phyloP scores from a whole-genome alignment of 37 sponge, comb jelly and placozoan species.

The Agelas oroides region DNA sequence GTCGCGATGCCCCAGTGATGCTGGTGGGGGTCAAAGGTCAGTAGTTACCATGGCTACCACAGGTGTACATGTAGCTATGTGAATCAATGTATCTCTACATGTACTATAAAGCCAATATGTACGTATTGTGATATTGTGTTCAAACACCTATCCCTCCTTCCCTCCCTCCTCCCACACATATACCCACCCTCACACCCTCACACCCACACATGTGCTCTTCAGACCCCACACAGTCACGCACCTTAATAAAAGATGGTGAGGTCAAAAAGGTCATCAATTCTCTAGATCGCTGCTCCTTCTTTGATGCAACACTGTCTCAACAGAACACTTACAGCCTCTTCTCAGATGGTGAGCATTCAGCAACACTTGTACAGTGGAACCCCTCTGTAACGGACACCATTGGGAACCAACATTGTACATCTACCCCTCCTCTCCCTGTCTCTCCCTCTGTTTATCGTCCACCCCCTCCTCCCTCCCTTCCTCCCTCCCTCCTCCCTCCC shows the following conservation, averaged over 20 bases:
- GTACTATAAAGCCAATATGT: no score
- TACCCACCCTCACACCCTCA: constrained; percentile 6
- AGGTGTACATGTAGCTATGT: no score
- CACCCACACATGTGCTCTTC: not conserved
- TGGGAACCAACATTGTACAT: no score
- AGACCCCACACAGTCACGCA: constrained; percentile 9
- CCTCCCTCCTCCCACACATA: not conserved
- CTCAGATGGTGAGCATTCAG: constrained; percentile 25
- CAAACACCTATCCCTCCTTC: not conserved
- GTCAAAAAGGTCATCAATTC: constrained; percentile 21
- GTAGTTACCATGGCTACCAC: no score
- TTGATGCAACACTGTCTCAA: constrained; percentile 41
- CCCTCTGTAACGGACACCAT: no score
- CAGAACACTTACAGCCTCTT: constrained; percentile 46
- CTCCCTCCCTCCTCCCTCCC: not conserved
- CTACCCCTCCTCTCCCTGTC: not conserved
- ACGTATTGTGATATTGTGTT: no score
- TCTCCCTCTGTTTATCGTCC: not conserved
- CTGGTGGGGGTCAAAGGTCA: constrained; percentile 76
- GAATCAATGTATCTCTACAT: no score
- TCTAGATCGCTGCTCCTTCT: constrained; percentile 32
- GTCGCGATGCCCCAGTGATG: constrained; percentile 63
- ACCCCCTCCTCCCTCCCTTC: not conserved
- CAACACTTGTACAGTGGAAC: not conserved
- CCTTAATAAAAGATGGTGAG: constrained; percentile 43